These are phyloP conservation scores for Sipha maydis DNA, from an alignment of 2,888 invertebrate species.

Conservation along the genomic window DNA sequence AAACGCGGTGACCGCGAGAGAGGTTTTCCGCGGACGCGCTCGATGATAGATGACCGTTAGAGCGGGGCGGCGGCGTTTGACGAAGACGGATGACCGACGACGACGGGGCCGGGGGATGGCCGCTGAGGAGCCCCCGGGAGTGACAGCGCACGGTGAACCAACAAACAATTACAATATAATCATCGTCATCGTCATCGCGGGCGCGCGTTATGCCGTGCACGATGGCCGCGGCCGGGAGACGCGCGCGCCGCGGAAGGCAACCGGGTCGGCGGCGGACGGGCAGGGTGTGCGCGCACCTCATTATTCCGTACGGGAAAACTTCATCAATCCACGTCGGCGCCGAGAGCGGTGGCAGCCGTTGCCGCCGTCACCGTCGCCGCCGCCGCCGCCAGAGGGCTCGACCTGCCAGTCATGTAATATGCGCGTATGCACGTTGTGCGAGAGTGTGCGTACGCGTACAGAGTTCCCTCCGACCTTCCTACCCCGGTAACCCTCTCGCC, in stretches of 20 bases:
- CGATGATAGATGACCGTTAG: conserved; percentile 55
- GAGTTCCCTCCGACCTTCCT: not conserved
- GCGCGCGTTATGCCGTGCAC: conserved; percentile 66
- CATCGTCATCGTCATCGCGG: conserved; percentile 51
- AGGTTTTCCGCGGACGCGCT: conserved; percentile 38
- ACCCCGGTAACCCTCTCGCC: conserved; percentile 21
- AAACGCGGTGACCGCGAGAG: not conserved
- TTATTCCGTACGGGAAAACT: conserved; percentile 63
- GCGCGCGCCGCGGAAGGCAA: conserved; percentile 70
- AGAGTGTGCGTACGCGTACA: no score
- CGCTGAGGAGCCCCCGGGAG: conserved; percentile 66
- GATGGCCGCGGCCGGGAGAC: conserved; percentile 68
- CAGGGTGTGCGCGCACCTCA: conserved; percentile 59
- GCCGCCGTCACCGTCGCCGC: no score
- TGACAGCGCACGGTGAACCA: conserved; percentile 45
- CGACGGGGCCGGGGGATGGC: conserved; percentile 1
- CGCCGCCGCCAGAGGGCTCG: conserved; percentile 51
- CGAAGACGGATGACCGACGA: conserved; percentile 60
- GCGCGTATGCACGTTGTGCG: no score
- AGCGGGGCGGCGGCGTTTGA: conserved; percentile 14
- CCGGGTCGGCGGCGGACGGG: conserved; percentile 70
- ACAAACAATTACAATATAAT: conserved; percentile 64
- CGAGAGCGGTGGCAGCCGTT: conserved; percentile 8
- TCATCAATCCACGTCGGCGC: conserved; percentile 64
- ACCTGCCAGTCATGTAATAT: conserved; percentile 46